Evolutionary conservation across 1,140 invertebrate genomes (phyloP), one percentile per base, ranked within the genome.

Genomic region (Drosophila chauvacae): DNA sequence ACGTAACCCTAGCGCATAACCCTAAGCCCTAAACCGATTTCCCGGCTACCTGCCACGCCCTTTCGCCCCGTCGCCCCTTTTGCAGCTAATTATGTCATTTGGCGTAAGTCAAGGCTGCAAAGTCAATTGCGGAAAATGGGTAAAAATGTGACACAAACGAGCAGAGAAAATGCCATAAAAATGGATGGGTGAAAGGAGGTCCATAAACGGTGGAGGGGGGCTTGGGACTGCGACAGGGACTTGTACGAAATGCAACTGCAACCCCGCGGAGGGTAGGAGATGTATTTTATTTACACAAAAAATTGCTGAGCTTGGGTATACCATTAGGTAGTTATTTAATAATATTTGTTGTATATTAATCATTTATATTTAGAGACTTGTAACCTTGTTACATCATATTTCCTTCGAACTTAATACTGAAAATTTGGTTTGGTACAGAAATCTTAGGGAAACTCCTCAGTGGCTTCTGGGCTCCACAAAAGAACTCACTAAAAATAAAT

Each of bases 91-190:
- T 88, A 88, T 88, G 85, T 90, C 84, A 88, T 84, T 86, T 86
- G 80, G 69, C 80, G 63, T 64, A 87, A 88, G 84, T 88, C 84
- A 88, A 88, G 85, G 84, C 77, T 81, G 80, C 62, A 81, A 90
- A 90, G 85, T 88, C 80, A 87, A 87, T 88, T 80, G 83, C 82
- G 51, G 48, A 60, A 84, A 84, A 77, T 75, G 48, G 73, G 42
- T 66, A 69, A 80, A 76, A 65, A 53, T 72, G 56, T 45, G 42
- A 68, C 62, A 84, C 63, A 71, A 81, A 58, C 47, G 30, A 28
- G 6, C 61, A 28, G 56, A 44, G 47, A 59, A 72, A 68, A 35
- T 33, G 28, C 20, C 51, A 71, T 72, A 72, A 72, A 72, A 72
- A 71, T 50, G 44, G 68, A 44, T 69, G 18, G 64, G 16, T 39